phyloP scores from a whole-genome alignment of 2,888 invertebrate species.

The Oxyteleia sp. region DNA sequence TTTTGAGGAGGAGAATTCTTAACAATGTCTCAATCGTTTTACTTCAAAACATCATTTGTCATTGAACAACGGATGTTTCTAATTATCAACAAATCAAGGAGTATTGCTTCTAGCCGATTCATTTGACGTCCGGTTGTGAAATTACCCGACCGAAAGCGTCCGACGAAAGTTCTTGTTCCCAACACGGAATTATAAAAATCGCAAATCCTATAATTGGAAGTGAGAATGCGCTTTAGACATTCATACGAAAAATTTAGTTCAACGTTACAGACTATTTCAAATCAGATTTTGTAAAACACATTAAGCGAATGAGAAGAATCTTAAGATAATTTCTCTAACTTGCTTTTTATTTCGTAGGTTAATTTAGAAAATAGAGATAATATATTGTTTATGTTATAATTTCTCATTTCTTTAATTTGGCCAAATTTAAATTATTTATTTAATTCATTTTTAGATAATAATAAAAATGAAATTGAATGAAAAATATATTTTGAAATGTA shows the following conservation, averaged over 20 bases:
- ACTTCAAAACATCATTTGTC: conserved; percentile 51
- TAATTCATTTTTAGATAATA: too few relatives aligned
- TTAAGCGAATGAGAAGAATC: too few relatives aligned
- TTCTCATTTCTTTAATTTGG: too few relatives aligned
- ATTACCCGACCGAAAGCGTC: conserved; percentile 25
- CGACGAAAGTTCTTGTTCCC: conserved; percentile 36
- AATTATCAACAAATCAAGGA: conserved; percentile 65
- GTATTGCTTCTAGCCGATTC: conserved; percentile 58
- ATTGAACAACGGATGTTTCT: conserved; percentile 65
- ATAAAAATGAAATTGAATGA: too few relatives aligned
- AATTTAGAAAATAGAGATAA: too few relatives aligned
- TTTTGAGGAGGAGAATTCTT: conserved; percentile 13
- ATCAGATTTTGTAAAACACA: conserved; percentile 7
- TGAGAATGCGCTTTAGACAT: conserved; percentile 35
- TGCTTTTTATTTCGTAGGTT: too few relatives aligned
- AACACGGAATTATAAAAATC: conserved; percentile 37
- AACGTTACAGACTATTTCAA: neutral
- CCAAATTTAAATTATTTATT: too few relatives aligned
- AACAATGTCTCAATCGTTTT: conserved; percentile 35
- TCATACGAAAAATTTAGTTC: neutral
- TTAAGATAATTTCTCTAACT: too few relatives aligned
- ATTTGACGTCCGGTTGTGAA: conserved; percentile 63
- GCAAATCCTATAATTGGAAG: conserved; percentile 36
- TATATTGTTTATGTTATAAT: too few relatives aligned
- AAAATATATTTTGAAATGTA: too few relatives aligned